A percentile compares a stretch with the other conserved stretches of the same genome.
Conservation (phyloP, 2,113 vertebrate genomes). For the Actinemys pallida region DNA sequence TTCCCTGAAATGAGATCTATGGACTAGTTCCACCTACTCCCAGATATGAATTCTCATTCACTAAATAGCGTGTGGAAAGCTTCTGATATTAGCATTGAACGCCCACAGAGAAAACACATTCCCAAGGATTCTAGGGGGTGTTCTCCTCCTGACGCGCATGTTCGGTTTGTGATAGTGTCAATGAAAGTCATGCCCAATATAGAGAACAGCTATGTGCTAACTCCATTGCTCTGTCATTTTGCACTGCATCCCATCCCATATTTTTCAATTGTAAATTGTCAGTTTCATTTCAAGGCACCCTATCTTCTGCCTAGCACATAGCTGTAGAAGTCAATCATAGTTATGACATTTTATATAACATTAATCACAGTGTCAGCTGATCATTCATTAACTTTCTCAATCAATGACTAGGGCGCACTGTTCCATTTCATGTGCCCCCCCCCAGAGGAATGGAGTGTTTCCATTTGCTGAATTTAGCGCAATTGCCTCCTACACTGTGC, state of each 20-base stretch:
- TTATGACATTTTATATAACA: neutral
- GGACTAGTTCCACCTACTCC: neutral
- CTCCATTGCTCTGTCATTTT: conserved; percentile 29
- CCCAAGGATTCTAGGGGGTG: neutral
- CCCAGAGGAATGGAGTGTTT: conserved; percentile 4
- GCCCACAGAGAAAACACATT: rapidly evolving
- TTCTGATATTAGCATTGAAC: neutral
- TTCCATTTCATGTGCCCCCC: neutral
- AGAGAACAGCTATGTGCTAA: neutral
- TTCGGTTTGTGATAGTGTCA: neutral
- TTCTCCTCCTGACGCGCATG: neutral
- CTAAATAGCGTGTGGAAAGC: neutral
- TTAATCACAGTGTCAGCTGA: neutral
- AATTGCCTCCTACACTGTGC: neutral
- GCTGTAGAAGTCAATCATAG: neutral
- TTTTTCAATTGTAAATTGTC: neutral
- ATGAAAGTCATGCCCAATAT: neutral
- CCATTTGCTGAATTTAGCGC: neutral
- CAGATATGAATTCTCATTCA: neutral
- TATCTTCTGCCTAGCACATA: neutral
- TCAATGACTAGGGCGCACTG: rapidly evolving
- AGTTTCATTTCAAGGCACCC: neutral
- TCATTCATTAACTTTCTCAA: neutral
- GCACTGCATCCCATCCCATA: neutral
- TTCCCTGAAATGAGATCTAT: neutral